Evolutionary conservation across 1,140 invertebrate genomes (phyloP).

Genomic region (Macrobrachium nipponense): DNA sequence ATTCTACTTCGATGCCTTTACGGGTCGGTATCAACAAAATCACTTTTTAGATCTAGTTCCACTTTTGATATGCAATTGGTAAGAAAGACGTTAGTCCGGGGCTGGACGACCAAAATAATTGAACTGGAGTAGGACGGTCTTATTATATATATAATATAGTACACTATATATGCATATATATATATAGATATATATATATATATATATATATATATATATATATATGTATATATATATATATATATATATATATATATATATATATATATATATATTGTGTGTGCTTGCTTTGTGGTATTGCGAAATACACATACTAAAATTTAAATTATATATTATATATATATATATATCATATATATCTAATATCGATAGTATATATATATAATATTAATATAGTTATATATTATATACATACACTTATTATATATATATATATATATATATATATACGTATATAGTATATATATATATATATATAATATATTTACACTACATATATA

Average conservation of each 20-base stretch:
- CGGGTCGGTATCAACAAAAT: no score
- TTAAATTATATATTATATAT: not conserved
- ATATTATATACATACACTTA: not conserved
- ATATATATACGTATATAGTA: not conserved
- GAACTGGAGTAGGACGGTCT: no score
- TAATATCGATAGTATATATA: not conserved
- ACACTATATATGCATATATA: not conserved
- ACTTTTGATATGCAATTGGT: no score
- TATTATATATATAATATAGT: not conserved
- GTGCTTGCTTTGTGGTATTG: no score
- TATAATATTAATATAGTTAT: not conserved
- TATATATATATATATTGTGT: conserved; percentile 13
- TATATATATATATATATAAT: not conserved
- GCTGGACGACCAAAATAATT: no score
- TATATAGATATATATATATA: not conserved
- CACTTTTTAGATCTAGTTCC: no score
- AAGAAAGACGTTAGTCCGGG: no score
- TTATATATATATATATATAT: not conserved
- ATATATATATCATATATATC: no score
- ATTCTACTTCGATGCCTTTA: no score
- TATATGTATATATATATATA: not conserved
- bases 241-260: conserved; percentile 12
- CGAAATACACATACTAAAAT: no score
- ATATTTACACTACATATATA: not conserved
- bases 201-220: no score